Conservation (phyloP, 2,888 invertebrate species). For the Lucinisca nassula region DNA sequence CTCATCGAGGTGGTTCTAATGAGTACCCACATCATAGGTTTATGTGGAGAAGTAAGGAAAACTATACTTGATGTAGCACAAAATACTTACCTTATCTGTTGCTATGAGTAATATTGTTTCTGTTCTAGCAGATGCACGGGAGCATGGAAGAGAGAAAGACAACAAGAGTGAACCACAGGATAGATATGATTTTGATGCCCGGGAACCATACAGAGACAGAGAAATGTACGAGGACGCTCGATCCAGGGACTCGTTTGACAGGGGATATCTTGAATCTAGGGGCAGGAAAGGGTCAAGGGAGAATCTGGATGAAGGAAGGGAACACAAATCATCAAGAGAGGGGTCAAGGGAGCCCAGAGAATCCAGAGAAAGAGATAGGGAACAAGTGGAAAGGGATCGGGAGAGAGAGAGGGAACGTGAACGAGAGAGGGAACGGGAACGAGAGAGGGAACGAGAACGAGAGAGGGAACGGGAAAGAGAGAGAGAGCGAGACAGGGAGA, state of each 20-base stretch:
- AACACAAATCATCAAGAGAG: constrained; percentile 43
- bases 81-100: no score
- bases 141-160: constrained; percentile 43
- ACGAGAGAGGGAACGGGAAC: background rate
- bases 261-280: constrained; percentile 67
- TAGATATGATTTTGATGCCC: constrained; percentile 37
- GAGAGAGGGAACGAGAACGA: background rate
- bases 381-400: background rate
- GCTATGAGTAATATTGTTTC: no score
- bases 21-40: no score
- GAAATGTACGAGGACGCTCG: constrained; percentile 71
- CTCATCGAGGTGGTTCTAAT: no score
- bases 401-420: background rate
- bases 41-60: no score
- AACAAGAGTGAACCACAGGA: constrained; percentile 48
- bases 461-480: background rate
- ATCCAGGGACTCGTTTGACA: constrained; percentile 71
- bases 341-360: constrained; percentile 71
- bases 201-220: constrained; percentile 36
- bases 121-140: constrained; percentile 22
- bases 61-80: no score
- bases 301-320: constrained; percentile 27
- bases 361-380: constrained; percentile 13
- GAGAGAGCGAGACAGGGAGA: constrained; percentile 11
- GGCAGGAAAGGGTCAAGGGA: constrained; percentile 57